These are phyloP conservation scores for Cotesia vestalis DNA, from an alignment of 1,140 invertebrate genomes.

Conservation along the genomic window DNA sequence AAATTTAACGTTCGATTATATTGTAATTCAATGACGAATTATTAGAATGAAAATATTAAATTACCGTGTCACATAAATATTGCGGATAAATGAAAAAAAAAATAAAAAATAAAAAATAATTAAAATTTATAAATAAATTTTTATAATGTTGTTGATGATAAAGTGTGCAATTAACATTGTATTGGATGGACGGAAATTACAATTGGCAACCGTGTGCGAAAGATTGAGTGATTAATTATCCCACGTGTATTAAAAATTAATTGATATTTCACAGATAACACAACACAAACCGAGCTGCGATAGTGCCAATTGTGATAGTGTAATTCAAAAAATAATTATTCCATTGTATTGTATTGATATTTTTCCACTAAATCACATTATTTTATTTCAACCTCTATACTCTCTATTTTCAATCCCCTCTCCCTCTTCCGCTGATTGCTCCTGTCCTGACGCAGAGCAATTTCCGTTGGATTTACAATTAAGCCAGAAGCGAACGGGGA, in stretches of 20 bases:
- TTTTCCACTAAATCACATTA: slow-evolving; percentile 11
- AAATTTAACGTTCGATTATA: no score
- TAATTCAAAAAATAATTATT: background rate
- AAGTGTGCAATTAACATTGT: slow-evolving; percentile 27
- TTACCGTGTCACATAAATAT: no score
- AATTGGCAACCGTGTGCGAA: background rate
- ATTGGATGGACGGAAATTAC: slow-evolving; percentile 6
- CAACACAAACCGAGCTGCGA: background rate
- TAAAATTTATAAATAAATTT: slow-evolving; percentile 22
- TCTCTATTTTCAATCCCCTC: background rate
- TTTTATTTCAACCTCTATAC: background rate
- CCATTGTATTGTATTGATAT: background rate
- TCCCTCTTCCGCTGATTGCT: background rate
- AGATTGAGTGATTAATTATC: slow-evolving; percentile 43
- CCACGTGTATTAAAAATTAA: slow-evolving; percentile 49
- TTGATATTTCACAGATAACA: slow-evolving; percentile 59
- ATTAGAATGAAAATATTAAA: no score
- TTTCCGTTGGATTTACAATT: slow-evolving; percentile 35
- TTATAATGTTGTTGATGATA: slow-evolving; percentile 36
- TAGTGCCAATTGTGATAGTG: background rate
- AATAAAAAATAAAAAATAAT: background rate
- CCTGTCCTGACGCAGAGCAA: background rate
- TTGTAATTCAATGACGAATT: no score
- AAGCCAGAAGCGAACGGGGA: slow-evolving; percentile 29
- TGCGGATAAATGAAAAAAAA: background rate